phyloP scores from a whole-genome alignment of 2,113 vertebrate species.

The Cavia aperea region DNA sequence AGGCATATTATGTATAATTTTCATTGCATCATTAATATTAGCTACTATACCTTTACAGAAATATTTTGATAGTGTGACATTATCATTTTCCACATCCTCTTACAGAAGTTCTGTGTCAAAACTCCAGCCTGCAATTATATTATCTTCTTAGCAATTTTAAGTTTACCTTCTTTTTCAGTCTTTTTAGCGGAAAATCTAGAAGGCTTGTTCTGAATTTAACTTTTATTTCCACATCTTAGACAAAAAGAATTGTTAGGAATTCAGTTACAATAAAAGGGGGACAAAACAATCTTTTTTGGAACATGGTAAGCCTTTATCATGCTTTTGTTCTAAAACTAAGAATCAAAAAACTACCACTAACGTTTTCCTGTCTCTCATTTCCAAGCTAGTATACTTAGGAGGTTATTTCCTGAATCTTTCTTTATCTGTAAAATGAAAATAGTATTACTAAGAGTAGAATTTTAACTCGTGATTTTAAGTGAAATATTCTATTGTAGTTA shows the following conservation, averaged over 20 bases:
- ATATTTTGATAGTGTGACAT: neutral
- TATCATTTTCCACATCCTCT: neutral
- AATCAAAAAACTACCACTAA: neutral
- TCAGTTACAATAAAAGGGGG: neutral
- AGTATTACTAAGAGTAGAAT: neutral
- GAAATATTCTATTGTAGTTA: neutral
- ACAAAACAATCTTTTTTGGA: neutral
- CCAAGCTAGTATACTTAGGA: neutral
- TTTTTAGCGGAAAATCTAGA: neutral
- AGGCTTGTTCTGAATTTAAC: neutral
- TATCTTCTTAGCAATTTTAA: neutral
- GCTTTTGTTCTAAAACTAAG: neutral
- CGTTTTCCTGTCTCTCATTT: neutral
- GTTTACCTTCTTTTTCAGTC: neutral
- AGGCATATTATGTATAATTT: neutral
- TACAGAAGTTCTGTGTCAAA: neutral
- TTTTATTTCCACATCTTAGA: conserved; percentile 12
- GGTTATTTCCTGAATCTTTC: conserved; percentile 2
- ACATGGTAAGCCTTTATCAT: neutral
- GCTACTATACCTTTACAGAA: neutral
- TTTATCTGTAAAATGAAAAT: conserved; percentile 28
- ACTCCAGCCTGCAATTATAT: neutral
- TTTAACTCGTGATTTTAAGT: conserved; percentile 1
- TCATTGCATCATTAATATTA: neutral
- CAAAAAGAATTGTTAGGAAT: neutral